Evolutionary conservation across 2,113 vertebrate genomes (phyloP), one percentile per base, ranked within the genome.

Genomic region (Cyprinodon tularosa): DNA sequence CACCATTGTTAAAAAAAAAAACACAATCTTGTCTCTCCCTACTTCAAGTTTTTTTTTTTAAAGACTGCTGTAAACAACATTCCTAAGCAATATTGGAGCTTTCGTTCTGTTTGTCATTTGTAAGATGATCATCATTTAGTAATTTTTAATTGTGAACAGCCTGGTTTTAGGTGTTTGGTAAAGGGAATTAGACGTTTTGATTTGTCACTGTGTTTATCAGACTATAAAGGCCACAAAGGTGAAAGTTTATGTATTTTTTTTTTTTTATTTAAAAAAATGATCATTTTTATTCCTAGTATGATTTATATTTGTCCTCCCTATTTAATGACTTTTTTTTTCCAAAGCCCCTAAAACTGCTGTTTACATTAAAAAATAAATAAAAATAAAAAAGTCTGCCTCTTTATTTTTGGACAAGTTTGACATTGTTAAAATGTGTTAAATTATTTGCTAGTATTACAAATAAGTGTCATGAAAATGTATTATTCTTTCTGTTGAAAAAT

Each of bases 301-400:
- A 87, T 89, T 93, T 90, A 86, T 92, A 91, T 90, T 83, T 8
- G 61, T 83, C 86, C 66, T 80, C 80, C 76, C 72, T 93, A 93
- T 92, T 93, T 92, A 93, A 93, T 88, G 81, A 81, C 81, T 86
- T 89, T 84, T 90, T 92, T 90, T 92, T 94, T 88, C 75, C 88
- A 88, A 93, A 83, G 90, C 88, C 88, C 86, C 87, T 80, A 92
- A 89, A 93, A 91, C 93, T 95, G 92, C 93, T 95, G 94, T 95
- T 95, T 95, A 94, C 94, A 95, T 94, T 95, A 94, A 95, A 95
- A 90, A 85, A 94, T 94, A 20, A 4, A 94, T 92, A 93, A 94
- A 95, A 94, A 88, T 82, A 89, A 95, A 94, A 84, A 89, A 88
- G 82, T 87, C 84, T 63, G 42, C 81, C 70, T n/a, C 17, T 84